These are phyloP conservation scores for Leucoptera coffeella DNA, from an alignment of 2,888 invertebrate genomes.

Conservation along the genomic window DNA sequence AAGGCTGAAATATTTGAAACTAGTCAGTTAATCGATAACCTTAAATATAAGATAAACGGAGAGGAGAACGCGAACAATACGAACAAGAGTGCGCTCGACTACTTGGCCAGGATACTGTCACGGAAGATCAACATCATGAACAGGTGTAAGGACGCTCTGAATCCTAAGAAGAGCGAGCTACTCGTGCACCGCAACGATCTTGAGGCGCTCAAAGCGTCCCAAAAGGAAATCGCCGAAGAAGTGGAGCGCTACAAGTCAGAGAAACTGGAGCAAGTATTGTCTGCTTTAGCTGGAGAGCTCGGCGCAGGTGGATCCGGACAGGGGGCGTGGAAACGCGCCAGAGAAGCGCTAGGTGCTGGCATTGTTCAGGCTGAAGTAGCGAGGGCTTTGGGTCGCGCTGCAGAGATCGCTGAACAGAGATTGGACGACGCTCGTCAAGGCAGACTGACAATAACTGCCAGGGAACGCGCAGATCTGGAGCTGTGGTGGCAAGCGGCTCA, in stretches of 20 bases:
- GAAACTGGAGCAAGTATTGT: constrained; percentile 63
- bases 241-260: constrained; percentile 61
- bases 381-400: constrained; percentile 64
- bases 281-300: constrained; percentile 61
- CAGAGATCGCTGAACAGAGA: constrained; percentile 60
- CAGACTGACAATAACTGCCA: constrained; percentile 59
- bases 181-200: constrained; percentile 39
- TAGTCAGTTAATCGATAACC: constrained; percentile 66
- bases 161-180: constrained; percentile 21
- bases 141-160: constrained; percentile 15
- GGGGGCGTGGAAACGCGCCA: constrained; percentile 66
- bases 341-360: constrained; percentile 68
- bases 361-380: constrained; percentile 72
- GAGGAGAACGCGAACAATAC: constrained; percentile 29
- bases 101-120: constrained; percentile 69
- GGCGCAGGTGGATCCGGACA: constrained; percentile 33
- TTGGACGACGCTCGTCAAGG: constrained; percentile 47
- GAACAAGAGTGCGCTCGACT: constrained; percentile 53
- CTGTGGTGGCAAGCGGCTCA: constrained; percentile 71
- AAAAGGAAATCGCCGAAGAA: constrained; percentile 56
- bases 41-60: constrained; percentile 62
- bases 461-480: constrained; percentile 65
- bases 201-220: constrained; percentile 44
- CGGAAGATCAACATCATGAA: constrained; percentile 56
- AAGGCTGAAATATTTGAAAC: constrained; percentile 69